These are phyloP conservation scores for Sarotherodon lohbergeri DNA, from an alignment of 2,113 vertebrate species.

Conservation along the genomic window DNA sequence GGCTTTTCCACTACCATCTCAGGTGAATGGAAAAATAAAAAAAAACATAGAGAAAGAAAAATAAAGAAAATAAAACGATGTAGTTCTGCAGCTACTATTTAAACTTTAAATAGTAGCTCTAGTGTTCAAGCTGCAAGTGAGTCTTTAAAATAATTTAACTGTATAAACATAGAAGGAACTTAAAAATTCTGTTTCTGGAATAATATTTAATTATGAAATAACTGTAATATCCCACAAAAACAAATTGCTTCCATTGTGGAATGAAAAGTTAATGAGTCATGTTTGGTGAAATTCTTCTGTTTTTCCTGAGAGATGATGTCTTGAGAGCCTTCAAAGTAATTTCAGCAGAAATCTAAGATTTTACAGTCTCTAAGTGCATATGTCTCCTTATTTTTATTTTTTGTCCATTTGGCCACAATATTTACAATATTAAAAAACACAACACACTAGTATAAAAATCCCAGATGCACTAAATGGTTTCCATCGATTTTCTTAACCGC, in stretches of 20 bases:
- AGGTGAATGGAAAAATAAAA: neutral
- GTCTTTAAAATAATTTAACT: neutral
- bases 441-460: neutral
- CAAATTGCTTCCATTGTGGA: neutral
- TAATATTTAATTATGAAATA: neutral
- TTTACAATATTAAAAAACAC: neutral
- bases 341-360: neutral
- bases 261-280: neutral
- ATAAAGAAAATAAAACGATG: neutral
- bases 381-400: neutral
- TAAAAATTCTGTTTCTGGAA: neutral
- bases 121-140: neutral
- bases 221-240: neutral
- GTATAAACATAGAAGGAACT: neutral
- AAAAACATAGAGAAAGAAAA: neutral
- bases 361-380: neutral
- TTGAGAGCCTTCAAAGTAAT: neutral
- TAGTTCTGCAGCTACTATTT: neutral
- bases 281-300: neutral
- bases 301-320: neutral
- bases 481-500: neutral
- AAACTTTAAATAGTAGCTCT: too few relatives aligned
- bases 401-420: neutral
- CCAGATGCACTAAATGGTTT: neutral
- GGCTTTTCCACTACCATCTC: neutral